Evolutionary conservation across 2,797 vertebrate species (phyloP), one percentile per base, ranked within the genome.

Genomic region (Busarellus nigricollis): DNA sequence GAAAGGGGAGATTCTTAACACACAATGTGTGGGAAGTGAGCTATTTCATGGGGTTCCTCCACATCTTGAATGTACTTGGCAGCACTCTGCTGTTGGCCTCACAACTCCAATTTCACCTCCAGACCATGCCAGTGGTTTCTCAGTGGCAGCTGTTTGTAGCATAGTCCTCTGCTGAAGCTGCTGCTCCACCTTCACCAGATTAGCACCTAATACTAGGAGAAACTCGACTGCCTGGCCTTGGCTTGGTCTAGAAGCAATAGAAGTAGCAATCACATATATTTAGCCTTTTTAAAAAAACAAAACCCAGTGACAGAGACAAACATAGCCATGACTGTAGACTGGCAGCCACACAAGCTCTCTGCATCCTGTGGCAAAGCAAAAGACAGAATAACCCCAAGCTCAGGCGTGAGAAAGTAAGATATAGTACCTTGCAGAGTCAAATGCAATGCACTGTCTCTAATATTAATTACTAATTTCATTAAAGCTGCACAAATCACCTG

Each of bases 401-500:
- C 29, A 40, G 55, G 59, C 1, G 0, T 2, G 1, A 79, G 42
- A 81, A 91, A 69, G 63, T 33, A 72, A 71, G 57, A 83, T 31
- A 65, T 0, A 67, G 33, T 55, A 78, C 35, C 49, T 59, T 87
- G 45, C 38, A 89, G 74, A 82, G 42, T 52, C 31, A 78, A 83
- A 59, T 47, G 44, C 33, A 79, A 72, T 7, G 11, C 16, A 13
- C 37, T 87, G 78, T 37, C 71, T 82, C 44, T 62, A 66, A 74
- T 66, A 91, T 79, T 79, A 94, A 94, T 81, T 77, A 74, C 55
- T 63, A 82, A 87, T 87, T 83, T 85, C 19, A 28, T 69, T 83
- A 78, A 38, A 89, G 31, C 50, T 70, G 25, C 81, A 95, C 77
- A 89, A 94, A 90, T 90, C 89, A 83, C 74, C 72, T 96, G 49